Percentiles rank a stretch among this genome's conserved stretches.
phyloP scores from a whole-genome alignment of 2,113 vertebrate genomes.

The Opisthocomus hoazin region DNA sequence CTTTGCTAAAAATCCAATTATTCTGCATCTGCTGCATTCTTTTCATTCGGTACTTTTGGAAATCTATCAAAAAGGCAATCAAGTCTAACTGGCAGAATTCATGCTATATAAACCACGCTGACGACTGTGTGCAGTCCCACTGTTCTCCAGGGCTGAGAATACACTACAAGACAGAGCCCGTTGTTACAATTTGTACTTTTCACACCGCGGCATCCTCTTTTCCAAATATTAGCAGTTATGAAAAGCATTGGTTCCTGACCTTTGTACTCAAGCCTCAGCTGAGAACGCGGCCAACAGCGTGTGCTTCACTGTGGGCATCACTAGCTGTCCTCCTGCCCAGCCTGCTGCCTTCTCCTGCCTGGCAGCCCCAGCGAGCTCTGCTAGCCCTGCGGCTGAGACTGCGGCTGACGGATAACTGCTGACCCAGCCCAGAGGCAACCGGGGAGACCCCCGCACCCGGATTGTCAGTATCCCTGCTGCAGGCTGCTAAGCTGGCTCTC shows the following conservation, averaged over 20 bases:
- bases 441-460: neutral
- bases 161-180: neutral
- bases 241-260: neutral
- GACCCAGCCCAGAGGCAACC: neutral
- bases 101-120: neutral
- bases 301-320: neutral
- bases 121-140: neutral
- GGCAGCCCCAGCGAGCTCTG: neutral
- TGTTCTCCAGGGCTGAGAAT: neutral
- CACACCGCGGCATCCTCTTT: neutral
- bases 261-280: neutral
- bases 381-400: neutral
- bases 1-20: constrained; percentile 50
- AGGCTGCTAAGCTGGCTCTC: neutral
- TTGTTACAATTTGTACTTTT: neutral
- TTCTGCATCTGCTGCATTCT: constrained; percentile 52
- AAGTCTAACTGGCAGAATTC: constrained; percentile 51
- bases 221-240: neutral
- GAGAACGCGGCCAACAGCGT: neutral
- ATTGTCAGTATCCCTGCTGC: neutral
- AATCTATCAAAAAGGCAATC: constrained; percentile 55
- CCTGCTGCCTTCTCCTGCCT: neutral
- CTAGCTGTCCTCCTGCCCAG: neutral
- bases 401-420: accelerated
- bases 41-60: constrained; percentile 35